phyloP scores from a whole-genome alignment of 1,140 invertebrate species.

The Drosophila murphyi region DNA sequence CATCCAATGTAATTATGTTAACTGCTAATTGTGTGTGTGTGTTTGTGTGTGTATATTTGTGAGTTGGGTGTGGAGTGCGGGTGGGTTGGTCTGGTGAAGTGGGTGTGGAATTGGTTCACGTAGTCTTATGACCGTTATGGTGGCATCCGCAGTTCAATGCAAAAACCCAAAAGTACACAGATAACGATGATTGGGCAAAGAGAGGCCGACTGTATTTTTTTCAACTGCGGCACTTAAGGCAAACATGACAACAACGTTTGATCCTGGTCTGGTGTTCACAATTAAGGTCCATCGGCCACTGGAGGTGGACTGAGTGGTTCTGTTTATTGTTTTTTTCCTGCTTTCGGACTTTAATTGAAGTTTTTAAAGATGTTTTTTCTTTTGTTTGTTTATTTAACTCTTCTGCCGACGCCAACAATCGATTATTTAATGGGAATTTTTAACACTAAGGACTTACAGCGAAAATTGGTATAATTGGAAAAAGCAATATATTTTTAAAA shows the following conservation, averaged over 20 bases:
- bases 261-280: conserved; percentile 21
- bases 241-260: conserved; percentile 22
- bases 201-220: conserved; percentile 35
- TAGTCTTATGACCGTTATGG: not conserved
- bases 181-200: conserved; percentile 49
- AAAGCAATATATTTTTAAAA: conserved; percentile 7
- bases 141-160: conserved; percentile 21
- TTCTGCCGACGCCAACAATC: not conserved
- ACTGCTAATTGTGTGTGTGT: conserved; percentile 68
- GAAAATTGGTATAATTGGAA: conserved; percentile 6
- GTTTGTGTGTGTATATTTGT: not conserved
- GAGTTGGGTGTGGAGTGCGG: not conserved
- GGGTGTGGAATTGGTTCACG: conserved; percentile 1
- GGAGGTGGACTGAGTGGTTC: conserved; percentile 6
- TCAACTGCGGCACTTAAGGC: conserved; percentile 30
- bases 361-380: conserved; percentile 26
- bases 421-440: conserved; percentile 19
- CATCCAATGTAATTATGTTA: conserved; percentile 67
- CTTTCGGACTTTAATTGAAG: conserved; percentile 44
- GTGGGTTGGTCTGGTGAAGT: not conserved
- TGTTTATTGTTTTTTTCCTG: conserved; percentile 5
- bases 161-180: conserved; percentile 21
- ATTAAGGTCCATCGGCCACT: conserved; percentile 1
- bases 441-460: conserved; percentile 7
- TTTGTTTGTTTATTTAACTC: conserved; percentile 4